Conservation (phyloP, 2,888 invertebrate species). For the Hypsopygia costalis region DNA sequence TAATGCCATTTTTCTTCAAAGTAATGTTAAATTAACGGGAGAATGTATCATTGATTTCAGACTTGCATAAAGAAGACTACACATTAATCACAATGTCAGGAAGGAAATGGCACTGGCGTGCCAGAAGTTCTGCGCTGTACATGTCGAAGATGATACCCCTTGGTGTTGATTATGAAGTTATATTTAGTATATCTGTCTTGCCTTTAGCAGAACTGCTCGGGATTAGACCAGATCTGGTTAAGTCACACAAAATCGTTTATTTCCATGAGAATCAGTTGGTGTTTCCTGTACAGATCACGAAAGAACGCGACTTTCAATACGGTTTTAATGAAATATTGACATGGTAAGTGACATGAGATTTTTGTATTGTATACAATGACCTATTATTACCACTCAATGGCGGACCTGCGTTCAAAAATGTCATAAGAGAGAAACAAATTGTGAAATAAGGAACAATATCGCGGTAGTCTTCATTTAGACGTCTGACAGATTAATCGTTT, state of each 20-base stretch:
- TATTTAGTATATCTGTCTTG: conserved; percentile 85
- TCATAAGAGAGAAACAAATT: too few species aligned
- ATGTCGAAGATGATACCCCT: conserved; percentile 81
- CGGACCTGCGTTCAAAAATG: too few species aligned
- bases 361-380: too few species aligned
- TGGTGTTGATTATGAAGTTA: conserved; percentile 65
- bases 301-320: conserved; percentile 83
- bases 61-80: conserved; percentile 32
- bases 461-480: too few species aligned
- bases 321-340: conserved; percentile 82
- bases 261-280: conserved; percentile 89
- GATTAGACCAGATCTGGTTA: conserved; percentile 81
- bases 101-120: conserved; percentile 90
- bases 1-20: too few species aligned
- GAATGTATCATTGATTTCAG: conserved; percentile 9
- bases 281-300: conserved; percentile 80
- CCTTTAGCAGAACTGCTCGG: conserved; percentile 86
- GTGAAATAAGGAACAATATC: too few species aligned
- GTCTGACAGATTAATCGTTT: too few species aligned
- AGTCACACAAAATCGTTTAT: conserved; percentile 83
- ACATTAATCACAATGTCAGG: conserved; percentile 79
- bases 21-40: too few species aligned
- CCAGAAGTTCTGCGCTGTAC: conserved; percentile 83
- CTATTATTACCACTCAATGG: too few species aligned
- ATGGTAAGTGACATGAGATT: conserved; percentile 9